Base-by-base conservation (phyloP, 2,888 invertebrate species). In the Pecten maximus region DNA sequence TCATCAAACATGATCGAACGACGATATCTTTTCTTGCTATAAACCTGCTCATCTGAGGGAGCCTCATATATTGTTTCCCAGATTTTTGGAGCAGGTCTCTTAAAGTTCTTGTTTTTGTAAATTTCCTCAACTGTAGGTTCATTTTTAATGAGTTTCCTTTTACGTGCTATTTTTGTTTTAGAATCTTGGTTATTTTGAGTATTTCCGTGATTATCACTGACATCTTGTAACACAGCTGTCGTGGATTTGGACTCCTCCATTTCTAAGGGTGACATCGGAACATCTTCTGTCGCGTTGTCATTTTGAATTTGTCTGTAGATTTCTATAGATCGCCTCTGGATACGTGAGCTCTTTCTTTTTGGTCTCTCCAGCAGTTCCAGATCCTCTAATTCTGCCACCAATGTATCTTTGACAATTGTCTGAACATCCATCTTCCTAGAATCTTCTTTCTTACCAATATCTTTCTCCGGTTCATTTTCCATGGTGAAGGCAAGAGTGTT, bases 51-150 rank as follows among this genome's bases (percentile, higher is more conserved):
- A 0, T 87, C 89, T 15, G 60, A 40, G 28, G 95, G 95, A 39
- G 89, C 92, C 91, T 95, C 95, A 90, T 92, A 94, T 28, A 95
- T 94, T n/a, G 94, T 95, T 91, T 95, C 95, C 95, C 95, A 95
- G 15, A 92, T 92, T 40, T 92, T 93, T 15, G 93, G 93, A n/a
- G 92, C 91, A 2, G 95, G 95, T 91, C 90, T 91, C n/a, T 92
- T 91, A 91, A 91, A 95, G 89, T 94, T 94, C 90, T 95, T 95
- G 89, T 95, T 95, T 28, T 60, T 89, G 48, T 95, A 95, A 28
- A 95, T 89, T 39, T 93, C 91, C 88, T 94, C 93, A 10, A 95
- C 88, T 44, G 93, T 93, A 54, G 92, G 91, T 35, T 90, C 88
- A n/a, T 91, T 87, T 8, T 90, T 89, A 15, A 87, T 93, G 10